These are phyloP conservation scores for Pangasius larnaudii DNA, from an alignment of 2,797 vertebrate genomes.

Conservation along the genomic window DNA sequence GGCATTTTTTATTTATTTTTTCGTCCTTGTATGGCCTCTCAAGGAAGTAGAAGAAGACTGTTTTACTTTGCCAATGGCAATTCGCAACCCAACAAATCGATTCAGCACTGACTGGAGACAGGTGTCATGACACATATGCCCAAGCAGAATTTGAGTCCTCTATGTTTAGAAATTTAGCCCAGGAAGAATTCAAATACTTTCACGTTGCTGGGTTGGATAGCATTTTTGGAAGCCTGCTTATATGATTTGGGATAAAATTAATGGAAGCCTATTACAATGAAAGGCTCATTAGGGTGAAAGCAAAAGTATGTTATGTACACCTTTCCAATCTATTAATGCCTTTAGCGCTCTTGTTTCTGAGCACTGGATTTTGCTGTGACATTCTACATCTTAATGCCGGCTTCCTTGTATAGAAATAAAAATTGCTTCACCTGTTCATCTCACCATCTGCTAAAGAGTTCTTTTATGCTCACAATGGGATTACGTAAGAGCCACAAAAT, in stretches of 20 bases:
- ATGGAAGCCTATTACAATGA: constrained; percentile 1
- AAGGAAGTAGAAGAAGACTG: constrained; percentile 24
- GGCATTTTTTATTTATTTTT: not conserved
- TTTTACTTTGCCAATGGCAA: constrained; percentile 44
- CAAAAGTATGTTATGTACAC: not conserved
- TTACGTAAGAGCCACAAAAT: constrained; percentile 5
- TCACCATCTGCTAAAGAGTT: constrained; percentile 35
- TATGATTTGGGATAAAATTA: not conserved
- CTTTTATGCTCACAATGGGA: constrained; percentile 26
- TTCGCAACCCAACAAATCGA: constrained; percentile 45
- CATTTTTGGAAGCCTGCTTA: not conserved
- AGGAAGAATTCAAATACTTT: constrained; percentile 7
- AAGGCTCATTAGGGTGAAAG: constrained; percentile 29
- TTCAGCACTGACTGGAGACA: constrained; percentile 35
- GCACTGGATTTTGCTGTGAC: not conserved
- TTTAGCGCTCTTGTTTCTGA: constrained; percentile 15
- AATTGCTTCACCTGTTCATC: constrained; percentile 34
- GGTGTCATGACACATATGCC: constrained; percentile 25
- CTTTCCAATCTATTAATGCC: constrained; percentile 24
- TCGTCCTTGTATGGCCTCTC: constrained; percentile 6
- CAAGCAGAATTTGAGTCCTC: constrained; percentile 9
- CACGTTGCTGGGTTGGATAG: not conserved
- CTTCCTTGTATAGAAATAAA: constrained; percentile 14
- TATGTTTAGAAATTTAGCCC: constrained; percentile 1
- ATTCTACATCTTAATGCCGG: constrained; percentile 5